phyloP scores from a whole-genome alignment of 2,888 invertebrate genomes.

The Branchipolynoe longqiensis region DNA sequence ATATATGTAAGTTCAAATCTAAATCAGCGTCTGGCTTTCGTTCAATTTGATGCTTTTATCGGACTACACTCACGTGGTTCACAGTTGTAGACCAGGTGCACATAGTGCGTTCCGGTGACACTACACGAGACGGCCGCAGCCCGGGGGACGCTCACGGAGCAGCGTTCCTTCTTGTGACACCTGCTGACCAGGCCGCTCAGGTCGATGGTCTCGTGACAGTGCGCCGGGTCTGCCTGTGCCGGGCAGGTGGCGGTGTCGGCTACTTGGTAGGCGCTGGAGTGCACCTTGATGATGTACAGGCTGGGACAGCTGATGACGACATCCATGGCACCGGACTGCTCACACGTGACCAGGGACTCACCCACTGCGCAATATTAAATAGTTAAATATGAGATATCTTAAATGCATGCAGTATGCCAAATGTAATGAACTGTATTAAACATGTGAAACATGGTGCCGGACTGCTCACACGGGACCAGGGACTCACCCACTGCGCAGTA shows the following conservation, averaged over 20 bases:
- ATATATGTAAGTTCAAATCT: too few species aligned
- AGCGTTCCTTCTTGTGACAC: not conserved
- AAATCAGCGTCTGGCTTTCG: too few species aligned
- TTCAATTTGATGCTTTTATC: too few species aligned
- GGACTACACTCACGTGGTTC: slow-evolving; percentile 30
- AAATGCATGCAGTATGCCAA: too few species aligned
- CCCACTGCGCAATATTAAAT: too few species aligned
- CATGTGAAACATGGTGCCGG: not conserved
- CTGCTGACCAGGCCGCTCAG: not conserved
- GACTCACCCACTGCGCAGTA: not conserved
- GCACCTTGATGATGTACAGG: slow-evolving; percentile 7
- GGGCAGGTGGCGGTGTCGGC: not conserved
- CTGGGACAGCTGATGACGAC: not conserved
- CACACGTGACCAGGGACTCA: not conserved
- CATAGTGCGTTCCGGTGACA: not conserved
- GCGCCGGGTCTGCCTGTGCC: not conserved
- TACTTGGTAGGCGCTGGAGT: not conserved
- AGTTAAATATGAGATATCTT: too few species aligned
- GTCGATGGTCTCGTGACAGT: not conserved
- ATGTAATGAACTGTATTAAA: too few species aligned
- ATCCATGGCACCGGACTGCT: not conserved
- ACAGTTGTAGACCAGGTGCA: slow-evolving; percentile 5
- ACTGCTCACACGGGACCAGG: not conserved
- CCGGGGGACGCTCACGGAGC: not conserved
- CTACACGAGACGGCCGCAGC: not conserved